A percentile compares a stretch with the other conserved stretches of the same genome.
These are phyloP conservation scores for Cervus canadensis DNA, from an alignment of 2,113 vertebrate species.

Conservation along the genomic window DNA sequence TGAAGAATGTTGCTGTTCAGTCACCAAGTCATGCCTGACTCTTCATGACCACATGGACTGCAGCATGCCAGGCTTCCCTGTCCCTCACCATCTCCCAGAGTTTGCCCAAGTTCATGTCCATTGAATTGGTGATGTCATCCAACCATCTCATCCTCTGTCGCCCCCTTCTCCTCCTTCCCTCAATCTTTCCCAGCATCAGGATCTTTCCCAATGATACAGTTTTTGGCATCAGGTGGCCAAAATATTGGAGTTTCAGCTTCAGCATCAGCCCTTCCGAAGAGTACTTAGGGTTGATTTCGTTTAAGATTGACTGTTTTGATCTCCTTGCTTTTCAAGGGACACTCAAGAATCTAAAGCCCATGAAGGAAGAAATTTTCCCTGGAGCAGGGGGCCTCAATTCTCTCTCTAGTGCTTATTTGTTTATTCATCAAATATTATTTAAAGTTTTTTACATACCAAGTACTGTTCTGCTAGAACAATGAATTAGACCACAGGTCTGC, in stretches of 20 bases:
- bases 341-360: not conserved
- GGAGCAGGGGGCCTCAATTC: not conserved
- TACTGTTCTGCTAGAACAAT: not conserved
- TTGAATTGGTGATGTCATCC: not conserved
- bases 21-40: not conserved
- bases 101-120: not conserved
- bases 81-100: not conserved
- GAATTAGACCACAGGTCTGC: not conserved
- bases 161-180: not conserved
- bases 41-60: not conserved
- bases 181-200: not conserved
- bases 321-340: not conserved
- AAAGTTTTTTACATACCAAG: not conserved
- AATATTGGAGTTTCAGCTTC: not conserved
- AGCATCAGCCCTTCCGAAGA: not conserved
- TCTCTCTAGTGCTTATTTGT: not conserved
- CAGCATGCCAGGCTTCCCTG: not conserved
- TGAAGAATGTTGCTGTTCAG: not conserved
- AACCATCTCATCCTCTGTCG: fast-evolving
- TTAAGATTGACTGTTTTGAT: not conserved
- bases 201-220: not conserved
- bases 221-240: not conserved
- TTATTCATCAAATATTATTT: not conserved
- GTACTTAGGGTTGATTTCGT: not conserved
- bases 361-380: not conserved